phyloP scores from a whole-genome alignment of 2,888 invertebrate species.

The Microctonus brassicae region DNA sequence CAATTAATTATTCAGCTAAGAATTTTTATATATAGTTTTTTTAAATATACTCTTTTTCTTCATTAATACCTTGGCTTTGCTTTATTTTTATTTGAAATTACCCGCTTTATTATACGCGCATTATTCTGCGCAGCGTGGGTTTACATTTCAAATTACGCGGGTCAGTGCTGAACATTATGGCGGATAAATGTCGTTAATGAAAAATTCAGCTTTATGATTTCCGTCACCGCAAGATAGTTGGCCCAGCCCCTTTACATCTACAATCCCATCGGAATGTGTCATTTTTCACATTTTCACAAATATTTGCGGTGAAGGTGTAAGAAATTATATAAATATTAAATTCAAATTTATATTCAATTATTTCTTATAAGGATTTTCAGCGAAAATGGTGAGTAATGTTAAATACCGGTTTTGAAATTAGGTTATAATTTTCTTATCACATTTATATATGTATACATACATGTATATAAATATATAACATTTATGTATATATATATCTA shows the following conservation, averaged over 20 bases:
- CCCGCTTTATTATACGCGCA: not conserved
- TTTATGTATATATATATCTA: not conserved
- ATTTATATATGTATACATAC: not conserved
- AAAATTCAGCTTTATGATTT: not conserved
- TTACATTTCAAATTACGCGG: not conserved
- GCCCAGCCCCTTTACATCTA: conserved; percentile 45
- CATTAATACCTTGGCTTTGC: not conserved
- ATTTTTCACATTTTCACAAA: conserved; percentile 50
- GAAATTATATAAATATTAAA: not conserved
- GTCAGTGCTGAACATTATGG: not conserved
- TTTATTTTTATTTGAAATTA: not conserved
- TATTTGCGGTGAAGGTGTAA: conserved; percentile 22
- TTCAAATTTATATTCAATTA: not conserved
- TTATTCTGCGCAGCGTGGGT: not conserved
- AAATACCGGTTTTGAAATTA: conserved; percentile 3
- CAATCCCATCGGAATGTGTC: conserved; percentile 53
- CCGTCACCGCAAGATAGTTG: conserved; percentile 4
- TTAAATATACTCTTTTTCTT: no score
- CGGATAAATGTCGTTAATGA: not conserved
- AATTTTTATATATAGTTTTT: no score
- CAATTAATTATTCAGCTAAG: no score
- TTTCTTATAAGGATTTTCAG: not conserved
- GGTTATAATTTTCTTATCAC: conserved; percentile 19
- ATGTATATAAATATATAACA: not conserved
- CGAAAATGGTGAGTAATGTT: conserved; percentile 11